Evolutionary conservation across 2,797 vertebrate genomes (phyloP), one percentile per base, ranked within the genome.

Genomic region (Borostomias antarcticus): DNA sequence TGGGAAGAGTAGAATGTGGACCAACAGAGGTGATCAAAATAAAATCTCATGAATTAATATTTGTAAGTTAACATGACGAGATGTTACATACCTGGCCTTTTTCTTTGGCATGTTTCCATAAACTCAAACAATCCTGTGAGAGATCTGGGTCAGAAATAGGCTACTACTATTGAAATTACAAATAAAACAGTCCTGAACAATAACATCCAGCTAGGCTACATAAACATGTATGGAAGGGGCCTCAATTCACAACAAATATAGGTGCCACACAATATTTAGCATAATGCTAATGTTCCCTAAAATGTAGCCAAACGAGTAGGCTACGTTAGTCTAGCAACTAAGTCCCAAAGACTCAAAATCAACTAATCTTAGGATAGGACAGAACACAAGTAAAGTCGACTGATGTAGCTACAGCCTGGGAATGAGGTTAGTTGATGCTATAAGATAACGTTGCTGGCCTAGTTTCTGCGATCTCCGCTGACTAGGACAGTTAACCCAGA

Each of bases 91-190:
- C 93, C 93, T 94, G 88, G 89, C 92, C 74, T 91, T 90, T 86
- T 94, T 94, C 89, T 94, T 94, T 80, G 93, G 93, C 93, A 94
- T 94, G 85, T 90, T 94, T 90, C 91, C 91, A 92, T 90, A 89
- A 88, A 90, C 88, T 90, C 90, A 82, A 74, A 76, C 79, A 82
- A 68, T 32, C 76, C 90, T 92, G 81, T 5, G 72, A 80, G 53
- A 78, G 57, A 82, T 66, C 82, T 74, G 60, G 8, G 5, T n/a
- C 3, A 68, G 23, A 68, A 25, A 9, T 77, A 40, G 13, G 57
- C 56, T 79, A 33, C 37, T 45, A 60, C 58, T 45, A 35, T 32
- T 2, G 9, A 21, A 5, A 33, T n/a, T 32, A 13, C 45, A 2
- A 21, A 0, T 26, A 40, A 21, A 35, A 23, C 57, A 35, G 32